phyloP scores from a whole-genome alignment of 2,797 vertebrate species.

The Emys orbicularis region DNA sequence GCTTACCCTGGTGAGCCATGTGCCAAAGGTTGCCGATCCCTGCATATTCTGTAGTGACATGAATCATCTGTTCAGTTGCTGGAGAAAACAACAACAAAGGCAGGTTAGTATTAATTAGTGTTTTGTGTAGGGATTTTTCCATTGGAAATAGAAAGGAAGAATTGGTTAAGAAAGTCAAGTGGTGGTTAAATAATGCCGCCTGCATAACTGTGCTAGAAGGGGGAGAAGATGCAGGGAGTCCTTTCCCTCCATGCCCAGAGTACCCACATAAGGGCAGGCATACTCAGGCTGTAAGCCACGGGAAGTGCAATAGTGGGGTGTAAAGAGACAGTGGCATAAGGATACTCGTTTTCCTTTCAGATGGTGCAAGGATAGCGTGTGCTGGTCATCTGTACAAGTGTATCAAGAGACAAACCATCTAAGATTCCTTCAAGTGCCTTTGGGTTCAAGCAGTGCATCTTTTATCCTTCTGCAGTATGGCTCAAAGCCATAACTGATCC shows the following conservation, averaged over 20 bases:
- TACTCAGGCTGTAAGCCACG: neutral
- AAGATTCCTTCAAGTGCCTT: neutral
- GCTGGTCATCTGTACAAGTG: neutral
- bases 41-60: conserved; percentile 23
- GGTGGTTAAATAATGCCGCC: neutral
- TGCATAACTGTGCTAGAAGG: neutral
- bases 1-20: no score
- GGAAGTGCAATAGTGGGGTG: neutral
- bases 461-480: neutral
- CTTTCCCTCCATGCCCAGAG: neutral
- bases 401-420: neutral
- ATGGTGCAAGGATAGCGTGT: neutral
- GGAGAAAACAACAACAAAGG: conserved; percentile 54
- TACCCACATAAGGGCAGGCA: neutral
- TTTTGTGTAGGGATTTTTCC: neutral
- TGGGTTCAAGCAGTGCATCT: neutral
- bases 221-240: neutral
- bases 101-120: conserved; percentile 53
- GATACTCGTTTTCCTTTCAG: neutral
- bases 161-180: neutral
- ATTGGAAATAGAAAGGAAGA: conserved; percentile 27
- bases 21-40: no score
- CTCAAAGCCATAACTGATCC: neutral
- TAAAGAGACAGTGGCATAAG: neutral
- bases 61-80: conserved; percentile 33